Conservation (phyloP, 1,140 invertebrate genomes). For the Heliothis virescens region DNA sequence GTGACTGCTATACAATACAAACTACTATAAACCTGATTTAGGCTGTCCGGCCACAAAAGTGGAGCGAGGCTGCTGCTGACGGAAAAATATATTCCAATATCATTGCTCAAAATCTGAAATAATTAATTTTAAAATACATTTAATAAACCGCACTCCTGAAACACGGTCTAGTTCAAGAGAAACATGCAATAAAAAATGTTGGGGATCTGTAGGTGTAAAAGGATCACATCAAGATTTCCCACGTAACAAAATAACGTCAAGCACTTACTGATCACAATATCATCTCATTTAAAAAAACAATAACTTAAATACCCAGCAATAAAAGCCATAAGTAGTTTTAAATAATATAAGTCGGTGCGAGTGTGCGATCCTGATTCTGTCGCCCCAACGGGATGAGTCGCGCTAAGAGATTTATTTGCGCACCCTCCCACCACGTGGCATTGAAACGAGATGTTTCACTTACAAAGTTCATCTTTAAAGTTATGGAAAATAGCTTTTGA, state of each 20-base stretch:
- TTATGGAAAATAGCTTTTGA: not conserved
- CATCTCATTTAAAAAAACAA: not conserved
- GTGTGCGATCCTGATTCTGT: conserved; percentile 58
- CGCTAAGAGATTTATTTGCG: conserved; percentile 60
- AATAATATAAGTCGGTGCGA: conserved; percentile 53
- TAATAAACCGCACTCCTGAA: too few species aligned
- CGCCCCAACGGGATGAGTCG: conserved; percentile 56
- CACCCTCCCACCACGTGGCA: conserved; percentile 48
- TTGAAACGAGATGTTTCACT: not conserved
- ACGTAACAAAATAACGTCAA: not conserved
- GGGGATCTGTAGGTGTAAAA: not conserved
- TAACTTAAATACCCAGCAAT: conserved; percentile 19
- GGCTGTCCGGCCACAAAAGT: too few species aligned
- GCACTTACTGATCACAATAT: not conserved
- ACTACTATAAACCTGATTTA: too few species aligned
- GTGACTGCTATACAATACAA: too few species aligned
- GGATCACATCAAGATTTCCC: not conserved
- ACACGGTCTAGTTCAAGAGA: too few species aligned
- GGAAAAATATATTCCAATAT: too few species aligned
- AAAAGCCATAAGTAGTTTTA: conserved; percentile 45
- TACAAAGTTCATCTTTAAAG: not conserved
- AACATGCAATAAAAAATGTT: too few species aligned
- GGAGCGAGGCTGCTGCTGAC: too few species aligned
- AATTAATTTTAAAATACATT: too few species aligned
- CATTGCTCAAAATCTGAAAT: too few species aligned